Base-by-base conservation (phyloP, 2,797 vertebrate species). In the Pangasius krempfi region DNA sequence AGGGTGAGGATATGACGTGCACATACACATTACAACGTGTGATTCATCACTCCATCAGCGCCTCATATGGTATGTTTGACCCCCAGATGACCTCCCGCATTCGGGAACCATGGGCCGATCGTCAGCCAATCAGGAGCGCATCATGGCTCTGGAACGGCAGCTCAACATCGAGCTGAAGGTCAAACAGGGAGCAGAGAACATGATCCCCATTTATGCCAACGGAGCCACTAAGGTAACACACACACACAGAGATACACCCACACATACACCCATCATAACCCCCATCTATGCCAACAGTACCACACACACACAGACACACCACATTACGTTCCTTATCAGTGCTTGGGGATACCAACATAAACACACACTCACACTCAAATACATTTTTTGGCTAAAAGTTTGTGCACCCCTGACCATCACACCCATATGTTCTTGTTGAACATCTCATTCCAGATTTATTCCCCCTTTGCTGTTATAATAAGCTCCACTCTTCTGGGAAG, bases 131-230 rank as follows among this genome's bases (percentile, higher is more conserved):
- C 93, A 97, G 92, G 95, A 94, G 56, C 96, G 96, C 0, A 96
- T 98, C 73, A 95, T 96, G 0, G 97, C 97, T 47, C 92, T 98
- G 93, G 97, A 98, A 93, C 96, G 97, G 88, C 97, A 98, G 94
- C 95, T 98, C 90, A 97, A 97, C 94, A 98, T 98, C 0, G 98
- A 98, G 93, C 95, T 98, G 90, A 98, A 97, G 93, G 97, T 98
- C 94, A 98, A 98, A 92, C 97, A 98, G 90, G 98, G 98, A 3
- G 97, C 97, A 0, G 97, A 98, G 91, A 98, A 98, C 93, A 98
- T 98, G 97, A 97, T 98, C 93, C 98, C 97, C 85, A 97, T 97
- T 90, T 98, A 98, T 80, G 95, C 97, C 92, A 97, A 97, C 0
- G 97, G 97, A 88, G 95, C 95, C 89, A 96, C 96, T 68, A 96